Evolutionary conservation across 2,113 vertebrate species (phyloP).

Genomic region (Triplophysa siluroides): DNA sequence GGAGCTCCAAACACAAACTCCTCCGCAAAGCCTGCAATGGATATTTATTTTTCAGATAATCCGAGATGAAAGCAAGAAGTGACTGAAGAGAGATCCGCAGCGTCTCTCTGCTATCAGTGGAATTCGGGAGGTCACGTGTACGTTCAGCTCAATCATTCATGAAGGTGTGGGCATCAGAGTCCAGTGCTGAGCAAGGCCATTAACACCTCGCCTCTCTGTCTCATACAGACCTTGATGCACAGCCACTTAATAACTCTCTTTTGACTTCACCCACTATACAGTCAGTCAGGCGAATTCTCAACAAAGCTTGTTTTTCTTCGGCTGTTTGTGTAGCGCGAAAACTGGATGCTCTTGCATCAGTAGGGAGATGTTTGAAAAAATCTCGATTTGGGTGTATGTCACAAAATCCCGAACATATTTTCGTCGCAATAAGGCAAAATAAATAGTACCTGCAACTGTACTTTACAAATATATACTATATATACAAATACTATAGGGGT

Average conservation of each 20-base stretch:
- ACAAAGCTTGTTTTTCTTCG: not conserved
- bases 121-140: slow-evolving; percentile 22
- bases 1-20: not conserved
- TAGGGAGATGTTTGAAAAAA: not conserved
- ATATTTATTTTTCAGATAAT: not conserved
- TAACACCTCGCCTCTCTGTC: slow-evolving; percentile 27
- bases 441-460: not conserved
- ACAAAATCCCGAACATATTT: slow-evolving; percentile 1
- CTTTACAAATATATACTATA: no score
- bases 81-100: not conserved
- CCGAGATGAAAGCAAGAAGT: not conserved
- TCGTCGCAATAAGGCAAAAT: not conserved
- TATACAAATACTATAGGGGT: no score
- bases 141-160: slow-evolving; percentile 32
- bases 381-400: not conserved
- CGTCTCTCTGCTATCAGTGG: not conserved
- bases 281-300: slow-evolving; percentile 15
- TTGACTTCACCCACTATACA: slow-evolving; percentile 9
- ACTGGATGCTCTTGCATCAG: not conserved
- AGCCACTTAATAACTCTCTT: slow-evolving; percentile 37
- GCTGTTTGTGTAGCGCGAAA: not conserved
- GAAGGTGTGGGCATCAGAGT: not conserved
- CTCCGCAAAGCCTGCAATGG: not conserved
- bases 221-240: slow-evolving; percentile 37
- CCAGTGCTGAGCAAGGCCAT: not conserved